Percentiles rank a stretch among this genome's conserved stretches.
Conservation (phyloP, 2,888 invertebrate genomes). For the Gastrophysa polygoni region DNA sequence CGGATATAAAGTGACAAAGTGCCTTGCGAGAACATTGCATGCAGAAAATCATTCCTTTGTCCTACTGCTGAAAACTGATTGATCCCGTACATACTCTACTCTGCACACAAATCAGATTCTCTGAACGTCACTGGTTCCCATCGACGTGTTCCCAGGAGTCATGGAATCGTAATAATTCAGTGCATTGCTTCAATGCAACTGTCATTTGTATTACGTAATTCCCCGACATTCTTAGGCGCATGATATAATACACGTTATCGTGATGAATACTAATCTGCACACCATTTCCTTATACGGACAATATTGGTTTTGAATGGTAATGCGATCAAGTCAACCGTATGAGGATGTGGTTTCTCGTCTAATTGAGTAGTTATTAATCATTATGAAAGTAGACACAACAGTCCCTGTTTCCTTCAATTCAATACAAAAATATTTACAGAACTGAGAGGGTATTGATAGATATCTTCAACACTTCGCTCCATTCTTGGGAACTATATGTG, state of each 20-base stretch:
- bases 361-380: not conserved
- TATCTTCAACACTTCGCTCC: no score
- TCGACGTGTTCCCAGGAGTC: not conserved
- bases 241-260: not conserved
- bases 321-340: not conserved
- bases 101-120: no score
- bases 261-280: not conserved
- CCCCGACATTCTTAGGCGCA: not conserved
- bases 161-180: not conserved
- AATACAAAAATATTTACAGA: no score
- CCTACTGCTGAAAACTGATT: no score
- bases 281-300: not conserved
- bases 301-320: not conserved
- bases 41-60: no score
- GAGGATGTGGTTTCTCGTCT: not conserved
- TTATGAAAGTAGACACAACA: no score
- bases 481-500: no score
- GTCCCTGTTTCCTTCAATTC: no score
- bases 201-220: constrained; percentile 1
- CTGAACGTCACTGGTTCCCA: not conserved
- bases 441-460: no score
- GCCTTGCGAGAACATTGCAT: no score
- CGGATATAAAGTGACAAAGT: no score
- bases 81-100: no score
- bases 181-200: not conserved